These are phyloP conservation scores for Drosophila barbarae DNA, from an alignment of 2,888 invertebrate species.

Conservation along the genomic window DNA sequence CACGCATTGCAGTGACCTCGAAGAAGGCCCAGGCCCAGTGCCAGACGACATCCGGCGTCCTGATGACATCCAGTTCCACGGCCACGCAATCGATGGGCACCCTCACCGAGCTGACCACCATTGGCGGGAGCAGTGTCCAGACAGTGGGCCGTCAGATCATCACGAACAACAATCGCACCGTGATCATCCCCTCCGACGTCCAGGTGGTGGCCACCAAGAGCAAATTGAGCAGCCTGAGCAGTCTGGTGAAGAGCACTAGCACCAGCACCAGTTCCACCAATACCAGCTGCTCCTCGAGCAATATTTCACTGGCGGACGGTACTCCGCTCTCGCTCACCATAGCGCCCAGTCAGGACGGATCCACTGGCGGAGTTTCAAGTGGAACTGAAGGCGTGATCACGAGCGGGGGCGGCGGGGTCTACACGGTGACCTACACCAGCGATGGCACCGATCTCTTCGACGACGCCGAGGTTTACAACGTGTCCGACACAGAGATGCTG, in stretches of 20 bases:
- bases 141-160: slow-evolving; percentile 81
- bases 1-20: slow-evolving; percentile 83
- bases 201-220: slow-evolving; percentile 73
- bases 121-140: slow-evolving; percentile 45
- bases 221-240: slow-evolving; percentile 48
- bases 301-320: slow-evolving; percentile 74
- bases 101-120: slow-evolving; percentile 79
- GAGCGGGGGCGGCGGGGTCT: slow-evolving; percentile 81
- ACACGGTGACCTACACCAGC: slow-evolving; percentile 82
- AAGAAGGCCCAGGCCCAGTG: slow-evolving; percentile 84
- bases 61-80: slow-evolving; percentile 84
- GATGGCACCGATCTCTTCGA: slow-evolving; percentile 83
- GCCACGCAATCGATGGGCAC: slow-evolving; percentile 81
- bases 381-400: slow-evolving; percentile 34
- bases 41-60: slow-evolving; percentile 79
- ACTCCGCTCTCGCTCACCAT: slow-evolving; percentile 79
- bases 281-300: slow-evolving; percentile 42
- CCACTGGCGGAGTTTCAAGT: slow-evolving; percentile 79
- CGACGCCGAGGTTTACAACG: slow-evolving; percentile 89
- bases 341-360: slow-evolving; percentile 70
- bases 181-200: slow-evolving; percentile 78
- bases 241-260: slow-evolving; percentile 21
- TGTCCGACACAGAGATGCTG: slow-evolving; percentile 85
- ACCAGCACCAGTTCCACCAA: slow-evolving; percentile 49
- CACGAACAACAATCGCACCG: slow-evolving; percentile 78